Evolutionary conservation across 2,888 invertebrate species (phyloP), one percentile per base, ranked within the genome.

Genomic region (Heliconius sara): DNA sequence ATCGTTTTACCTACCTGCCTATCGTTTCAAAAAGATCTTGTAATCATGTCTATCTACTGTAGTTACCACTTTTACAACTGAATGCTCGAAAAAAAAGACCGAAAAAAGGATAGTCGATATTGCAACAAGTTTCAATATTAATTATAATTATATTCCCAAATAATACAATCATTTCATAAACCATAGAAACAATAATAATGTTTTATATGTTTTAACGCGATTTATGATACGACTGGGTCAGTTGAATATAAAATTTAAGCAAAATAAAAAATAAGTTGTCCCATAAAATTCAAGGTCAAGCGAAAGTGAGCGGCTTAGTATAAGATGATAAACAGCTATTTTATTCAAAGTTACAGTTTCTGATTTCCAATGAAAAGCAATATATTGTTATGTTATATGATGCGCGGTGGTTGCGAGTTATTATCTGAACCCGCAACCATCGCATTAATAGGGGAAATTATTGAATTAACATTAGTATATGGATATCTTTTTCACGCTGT

Each of bases 221-320:
- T n/a, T 68, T 67, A 70, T 47, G 6, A 25, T 25, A 43, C 43
- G n/a, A n/a, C 1, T n/a, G 60, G 1, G 9, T 34, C 16, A 68
- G 22, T 39, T 9, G 7, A 43, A 70, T 16, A 70, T 47, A 47
- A 76, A 65, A 79, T 63, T 63, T 34, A 52, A 47, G 30, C 27
- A 65, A 76, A 78, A 78, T 72, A 75, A 77, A 78, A 81, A 81
- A 79, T 80, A 82, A 82, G 81, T 82, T 60, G 83, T 83, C 79
- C 82, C 81, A 84, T 84, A 83, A 83, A 84, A 82, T 79, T 80
- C 80, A 84, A 84, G 84, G 84, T 79, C 79, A 83, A 83, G 81
- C 76, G 83, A 84, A 84, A 84, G 84, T 83, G 81, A 83, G 80
- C 57, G 72, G 27, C 60, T 81, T 82, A 79, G 68, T 74, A 79